These are phyloP conservation scores for Motacilla tschutschensis DNA, from an alignment of 2,113 vertebrate genomes.

Conservation along the genomic window DNA sequence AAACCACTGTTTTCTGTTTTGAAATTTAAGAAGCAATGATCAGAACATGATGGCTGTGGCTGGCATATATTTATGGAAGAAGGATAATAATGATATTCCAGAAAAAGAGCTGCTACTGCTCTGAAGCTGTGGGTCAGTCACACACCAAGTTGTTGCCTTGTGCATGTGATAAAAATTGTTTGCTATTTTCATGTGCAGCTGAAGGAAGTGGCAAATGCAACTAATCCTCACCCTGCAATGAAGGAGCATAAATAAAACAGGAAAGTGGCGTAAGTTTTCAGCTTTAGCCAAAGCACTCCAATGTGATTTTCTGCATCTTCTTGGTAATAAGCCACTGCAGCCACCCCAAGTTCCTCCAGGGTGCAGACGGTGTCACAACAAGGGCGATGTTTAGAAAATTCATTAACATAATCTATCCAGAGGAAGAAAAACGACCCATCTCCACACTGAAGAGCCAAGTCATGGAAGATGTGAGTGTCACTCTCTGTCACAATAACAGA, in stretches of 20 bases:
- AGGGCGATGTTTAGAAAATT: not conserved
- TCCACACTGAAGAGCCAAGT: not conserved
- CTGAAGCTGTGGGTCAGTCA: not conserved
- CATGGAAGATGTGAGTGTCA: not conserved
- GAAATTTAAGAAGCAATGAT: not conserved
- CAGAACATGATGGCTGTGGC: not conserved
- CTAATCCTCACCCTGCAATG: not conserved
- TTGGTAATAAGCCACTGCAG: not conserved
- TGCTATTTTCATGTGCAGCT: not conserved
- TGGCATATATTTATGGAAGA: not conserved
- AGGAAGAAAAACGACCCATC: not conserved
- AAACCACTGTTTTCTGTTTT: not conserved
- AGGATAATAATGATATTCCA: not conserved
- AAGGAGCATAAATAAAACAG: not conserved
- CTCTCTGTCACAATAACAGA: not conserved
- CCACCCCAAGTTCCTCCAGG: not conserved
- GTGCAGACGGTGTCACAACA: not conserved
- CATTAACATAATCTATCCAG: not conserved
- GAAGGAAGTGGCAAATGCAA: not conserved
- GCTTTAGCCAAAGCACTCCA: not conserved
- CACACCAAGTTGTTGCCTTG: not conserved
- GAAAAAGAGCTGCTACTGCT: not conserved
- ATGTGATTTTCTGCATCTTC: not conserved
- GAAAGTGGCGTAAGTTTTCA: not conserved
- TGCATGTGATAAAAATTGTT: not conserved